phyloP scores from a whole-genome alignment of 2,888 invertebrate species.

The Archips xylosteana region DNA sequence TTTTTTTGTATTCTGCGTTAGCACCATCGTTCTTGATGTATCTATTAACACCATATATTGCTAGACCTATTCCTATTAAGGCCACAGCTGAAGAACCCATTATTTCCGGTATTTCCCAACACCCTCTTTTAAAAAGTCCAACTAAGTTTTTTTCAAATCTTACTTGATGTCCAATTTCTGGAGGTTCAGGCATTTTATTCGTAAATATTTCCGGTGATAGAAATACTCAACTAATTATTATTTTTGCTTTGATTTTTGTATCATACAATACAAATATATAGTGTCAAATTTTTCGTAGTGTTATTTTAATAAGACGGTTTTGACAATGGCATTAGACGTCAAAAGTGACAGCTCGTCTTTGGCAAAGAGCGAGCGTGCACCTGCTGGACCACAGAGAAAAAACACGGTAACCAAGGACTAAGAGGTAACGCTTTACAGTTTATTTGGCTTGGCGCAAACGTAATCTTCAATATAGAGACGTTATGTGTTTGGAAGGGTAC shows the following conservation, averaged over 20 bases:
- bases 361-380: no score
- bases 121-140: conserved; percentile 40
- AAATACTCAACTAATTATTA: background rate
- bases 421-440: no score
- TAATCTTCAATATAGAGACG: no score
- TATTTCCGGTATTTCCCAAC: conserved; percentile 88
- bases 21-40: conserved; percentile 71
- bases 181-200: conserved; percentile 33
- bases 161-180: conserved; percentile 41
- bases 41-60: conserved; percentile 12
- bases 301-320: no score
- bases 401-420: no score
- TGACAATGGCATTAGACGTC: no score
- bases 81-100: conserved; percentile 81
- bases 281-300: no score
- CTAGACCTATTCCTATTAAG: conserved; percentile 48
- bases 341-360: no score
- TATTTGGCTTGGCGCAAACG: no score
- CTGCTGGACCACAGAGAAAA: no score
- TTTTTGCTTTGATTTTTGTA: background rate
- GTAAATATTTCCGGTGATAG: background rate
- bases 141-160: conserved; percentile 35
- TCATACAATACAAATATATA: background rate
- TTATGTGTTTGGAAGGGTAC: no score
- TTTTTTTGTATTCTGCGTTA: conserved; percentile 81